Evolutionary conservation across 2,113 vertebrate genomes (phyloP), one percentile per base, ranked within the genome.

Genomic region (Pholis gunnellus): DNA sequence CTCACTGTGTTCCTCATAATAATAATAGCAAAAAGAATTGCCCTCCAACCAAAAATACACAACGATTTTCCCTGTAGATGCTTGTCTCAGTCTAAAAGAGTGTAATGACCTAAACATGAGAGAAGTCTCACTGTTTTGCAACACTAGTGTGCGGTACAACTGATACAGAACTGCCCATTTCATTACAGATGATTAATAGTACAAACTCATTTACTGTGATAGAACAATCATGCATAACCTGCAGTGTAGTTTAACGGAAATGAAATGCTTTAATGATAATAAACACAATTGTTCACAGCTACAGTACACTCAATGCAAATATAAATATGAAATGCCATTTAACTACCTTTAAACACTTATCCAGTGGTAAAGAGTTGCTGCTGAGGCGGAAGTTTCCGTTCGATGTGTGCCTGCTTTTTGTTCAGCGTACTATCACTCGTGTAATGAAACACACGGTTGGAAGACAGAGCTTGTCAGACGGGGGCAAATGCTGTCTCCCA

Each of bases 1-100:
- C 66, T 71, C 3, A 25, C 68, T 42, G 22, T 69, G 34, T 64
- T 84, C 77, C 75, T 83, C 77, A 18, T 83, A 59, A 75, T 72
- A 78, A 75, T 72, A 78, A 83, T 56, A 20, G 50, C 11, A 18
- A 38, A 87, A 87, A 73, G n/a, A 88, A 89, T 82, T 72, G 78
- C 48, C 22, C 29, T 52, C 27, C 38, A 9, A 61, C 69, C 27
- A 76, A 79, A 54, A 40, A 20, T 25, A 50, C 66, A 34, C 17
- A 3, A 8, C 17, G 10, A 50, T 22, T 34, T 1, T 68, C 64
- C 69, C 72, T 36, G 15, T 18, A 34, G 50, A 27, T 25, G 9
- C 31, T 71, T 29, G 65, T 17, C 38, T 52, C n/a, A 18, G 9
- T 46, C 34, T 44, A 59, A 36, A 44, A 46, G 31, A 56, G 1